Conservation (phyloP, 1,140 invertebrate species). For the Pemphigus obesinymphae region DNA sequence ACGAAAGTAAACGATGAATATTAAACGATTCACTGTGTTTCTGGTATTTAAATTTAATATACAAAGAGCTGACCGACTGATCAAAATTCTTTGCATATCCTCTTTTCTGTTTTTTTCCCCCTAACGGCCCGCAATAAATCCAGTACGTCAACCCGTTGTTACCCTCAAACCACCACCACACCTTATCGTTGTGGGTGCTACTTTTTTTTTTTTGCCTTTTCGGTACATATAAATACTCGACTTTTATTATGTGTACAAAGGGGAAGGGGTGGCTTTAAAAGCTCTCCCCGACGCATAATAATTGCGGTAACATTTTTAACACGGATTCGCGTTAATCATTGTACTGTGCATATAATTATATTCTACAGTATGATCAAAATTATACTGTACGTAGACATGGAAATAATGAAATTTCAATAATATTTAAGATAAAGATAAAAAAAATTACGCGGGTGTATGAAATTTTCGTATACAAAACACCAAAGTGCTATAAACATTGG, state of each 20-base stretch:
- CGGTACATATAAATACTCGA: background rate
- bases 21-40: background rate
- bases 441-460: no score
- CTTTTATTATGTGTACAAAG: background rate
- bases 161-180: background rate
- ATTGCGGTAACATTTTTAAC: background rate
- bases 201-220: background rate
- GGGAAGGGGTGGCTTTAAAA: background rate
- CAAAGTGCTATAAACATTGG: no score
- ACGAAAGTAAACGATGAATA: background rate
- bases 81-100: slow-evolving; percentile 23
- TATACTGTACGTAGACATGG: no score
- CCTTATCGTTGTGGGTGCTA: no score
- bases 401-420: no score
- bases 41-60: slow-evolving; percentile 6
- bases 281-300: background rate
- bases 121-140: slow-evolving; percentile 9
- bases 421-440: no score
- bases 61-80: slow-evolving; percentile 6
- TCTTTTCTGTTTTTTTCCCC: background rate
- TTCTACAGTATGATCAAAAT: no score
- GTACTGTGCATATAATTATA: no score
- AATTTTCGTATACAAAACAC: no score
- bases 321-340: background rate
- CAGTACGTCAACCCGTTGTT: slow-evolving; percentile 20